Evolutionary conservation across 2,888 invertebrate genomes (phyloP).

Genomic region (Craniophora ligustri): DNA sequence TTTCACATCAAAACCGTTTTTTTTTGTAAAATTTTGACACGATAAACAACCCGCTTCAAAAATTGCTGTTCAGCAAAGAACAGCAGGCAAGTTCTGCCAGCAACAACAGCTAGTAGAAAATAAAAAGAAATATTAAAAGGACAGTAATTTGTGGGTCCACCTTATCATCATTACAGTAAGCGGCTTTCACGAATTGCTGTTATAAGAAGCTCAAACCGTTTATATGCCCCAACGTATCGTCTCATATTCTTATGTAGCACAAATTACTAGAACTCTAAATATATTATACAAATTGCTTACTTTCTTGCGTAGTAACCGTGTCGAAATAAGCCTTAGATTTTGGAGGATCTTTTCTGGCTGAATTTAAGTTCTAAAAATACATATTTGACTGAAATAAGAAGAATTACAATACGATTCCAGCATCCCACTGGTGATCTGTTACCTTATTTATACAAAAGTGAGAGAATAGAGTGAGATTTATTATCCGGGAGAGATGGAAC

Average conservation of each 20-base stretch:
- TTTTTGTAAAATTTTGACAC: too few species aligned
- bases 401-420: too few species aligned
- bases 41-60: too few species aligned
- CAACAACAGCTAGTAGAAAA: too few species aligned
- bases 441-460: too few species aligned
- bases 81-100: too few species aligned
- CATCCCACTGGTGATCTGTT: too few species aligned
- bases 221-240: constrained; percentile 14
- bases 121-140: not conserved
- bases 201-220: constrained; percentile 28
- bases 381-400: not conserved
- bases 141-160: constrained; percentile 10
- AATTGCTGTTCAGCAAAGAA: too few species aligned
- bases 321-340: not conserved
- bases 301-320: not conserved
- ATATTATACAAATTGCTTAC: constrained; percentile 14
- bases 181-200: constrained; percentile 36
- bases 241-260: constrained; percentile 8
- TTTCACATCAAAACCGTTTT: too few species aligned
- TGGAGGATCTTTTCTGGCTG: not conserved
- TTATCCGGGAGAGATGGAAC: too few species aligned
- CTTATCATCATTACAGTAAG: constrained; percentile 32
- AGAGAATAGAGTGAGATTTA: too few species aligned
- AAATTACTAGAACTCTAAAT: constrained; percentile 18
- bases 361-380: not conserved